Base-by-base conservation (phyloP, 2,113 vertebrate genomes). In the Pipa parva region DNA sequence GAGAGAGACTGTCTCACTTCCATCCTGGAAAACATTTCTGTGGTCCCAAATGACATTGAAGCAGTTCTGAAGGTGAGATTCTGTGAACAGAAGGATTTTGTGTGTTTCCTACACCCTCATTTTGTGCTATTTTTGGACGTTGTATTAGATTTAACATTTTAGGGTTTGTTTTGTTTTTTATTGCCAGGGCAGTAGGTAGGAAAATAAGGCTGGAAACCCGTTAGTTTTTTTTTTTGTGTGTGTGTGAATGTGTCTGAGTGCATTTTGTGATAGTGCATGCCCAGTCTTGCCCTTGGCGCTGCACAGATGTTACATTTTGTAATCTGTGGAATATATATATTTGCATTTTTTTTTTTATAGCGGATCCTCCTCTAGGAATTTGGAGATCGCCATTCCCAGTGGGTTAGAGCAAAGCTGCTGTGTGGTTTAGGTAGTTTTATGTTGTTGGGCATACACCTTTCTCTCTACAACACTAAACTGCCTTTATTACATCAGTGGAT, bases 351-450 rank as follows among this genome's bases (percentile, higher is more conserved):
- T 75, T 60, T 36, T 37, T 60, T 46, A 61, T 79, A 78, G 79
- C 69, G 77, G 73, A 79, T 73, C 75, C 77, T 78, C 73, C 72
- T 76, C 49, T 75, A 77, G 80, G 72, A 78, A 58, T 15, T 20
- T 68, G 64, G 56, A 68, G 64, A 29, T 59, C 55, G 55, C 42
- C 54, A 48, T 9, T 77, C 72, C 75, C 50, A 74, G 72, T 66
- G 75, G 71, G 77, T 82, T 82, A 81, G 76, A 78, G 72, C 77
- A 86, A 78, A 92, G 93, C 93, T 96, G 93, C 84, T 86, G 87
- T 88, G 93, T 95, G 92, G 91, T 95, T 93, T 97, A 97, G 95
- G 95, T 97, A 97, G 94, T 97, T 95, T 97, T 93, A 93, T 95
- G 95, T 97, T 97, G 95, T 97, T 97, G 95, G 93, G 89, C 90